phyloP scores from a whole-genome alignment of 2,888 invertebrate genomes.

The Hypercompe scribonia region DNA sequence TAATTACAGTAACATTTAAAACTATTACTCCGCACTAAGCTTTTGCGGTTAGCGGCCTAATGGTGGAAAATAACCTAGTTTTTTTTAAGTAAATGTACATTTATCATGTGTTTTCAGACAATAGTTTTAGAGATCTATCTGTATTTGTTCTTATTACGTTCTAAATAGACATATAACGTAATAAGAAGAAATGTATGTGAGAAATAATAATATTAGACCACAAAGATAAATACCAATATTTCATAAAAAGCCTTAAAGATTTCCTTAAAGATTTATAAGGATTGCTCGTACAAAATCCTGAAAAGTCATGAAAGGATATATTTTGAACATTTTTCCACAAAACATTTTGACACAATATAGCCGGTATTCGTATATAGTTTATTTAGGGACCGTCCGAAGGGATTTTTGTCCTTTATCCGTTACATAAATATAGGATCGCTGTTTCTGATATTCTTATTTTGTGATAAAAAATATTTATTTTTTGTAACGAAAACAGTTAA shows the following conservation, averaged over 20 bases:
- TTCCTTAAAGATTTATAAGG: conserved; percentile 8
- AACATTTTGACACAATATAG: conserved; percentile 28
- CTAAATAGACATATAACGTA: not conserved
- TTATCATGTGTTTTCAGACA: no score
- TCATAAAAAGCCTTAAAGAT: not conserved
- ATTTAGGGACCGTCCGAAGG: conserved; percentile 36
- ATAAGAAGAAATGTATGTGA: not conserved
- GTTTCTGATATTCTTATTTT: conserved; percentile 35
- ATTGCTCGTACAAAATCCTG: conserved; percentile 10
- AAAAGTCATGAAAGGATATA: conserved; percentile 21
- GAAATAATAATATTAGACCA: not conserved
- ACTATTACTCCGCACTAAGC: no score
- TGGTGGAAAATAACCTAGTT: no score
- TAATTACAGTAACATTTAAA: no score
- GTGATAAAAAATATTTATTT: conserved; percentile 37
- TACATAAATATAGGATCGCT: conserved; percentile 30
- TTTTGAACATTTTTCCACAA: conserved; percentile 23
- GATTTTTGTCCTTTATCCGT: conserved; percentile 37
- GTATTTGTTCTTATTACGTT: no score
- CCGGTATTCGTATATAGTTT: conserved; percentile 22
- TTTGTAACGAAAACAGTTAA: conserved; percentile 21
- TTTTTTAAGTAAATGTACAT: no score
- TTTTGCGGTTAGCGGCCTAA: no score
- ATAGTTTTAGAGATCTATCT: no score
- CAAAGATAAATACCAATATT: not conserved